phyloP scores from a whole-genome alignment of 1,140 invertebrate genomes.

The Ptiloglossa arizonensis region DNA sequence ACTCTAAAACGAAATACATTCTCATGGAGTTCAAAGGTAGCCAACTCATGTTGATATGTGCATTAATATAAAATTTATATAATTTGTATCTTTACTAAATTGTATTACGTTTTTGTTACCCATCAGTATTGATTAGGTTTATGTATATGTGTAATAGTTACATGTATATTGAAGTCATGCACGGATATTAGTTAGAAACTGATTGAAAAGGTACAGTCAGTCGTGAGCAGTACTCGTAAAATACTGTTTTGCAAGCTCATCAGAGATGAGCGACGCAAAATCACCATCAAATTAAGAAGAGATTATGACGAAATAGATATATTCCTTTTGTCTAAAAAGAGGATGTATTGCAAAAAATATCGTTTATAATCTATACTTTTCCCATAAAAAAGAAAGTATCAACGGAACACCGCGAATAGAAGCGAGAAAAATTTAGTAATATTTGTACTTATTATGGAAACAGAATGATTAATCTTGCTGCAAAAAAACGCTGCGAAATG shows the following conservation, averaged over 20 bases:
- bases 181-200: constrained; percentile 33
- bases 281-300: background rate
- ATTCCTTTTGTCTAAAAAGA: background rate
- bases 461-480: constrained; percentile 5
- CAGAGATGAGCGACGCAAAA: constrained; percentile 14
- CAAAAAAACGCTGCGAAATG: constrained; percentile 27
- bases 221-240: constrained; percentile 49
- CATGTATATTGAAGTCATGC: constrained; percentile 36
- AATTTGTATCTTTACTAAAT: constrained; percentile 49
- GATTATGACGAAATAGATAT: background rate
- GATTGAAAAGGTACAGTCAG: constrained; percentile 32
- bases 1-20: constrained; percentile 25
- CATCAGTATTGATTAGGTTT: constrained; percentile 53
- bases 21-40: constrained; percentile 21
- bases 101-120: constrained; percentile 53
- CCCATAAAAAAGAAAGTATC: background rate
- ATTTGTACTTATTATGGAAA: constrained; percentile 46
- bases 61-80: constrained; percentile 57
- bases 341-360: constrained; percentile 7
- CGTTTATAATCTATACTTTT: constrained; percentile 31
- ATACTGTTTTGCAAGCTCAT: background rate
- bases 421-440: constrained; percentile 10
- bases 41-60: constrained; percentile 41
- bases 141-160: constrained; percentile 44
- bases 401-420: constrained; percentile 1